phyloP scores from a whole-genome alignment of 92 coral and sea anemone genomes.

The Parazoanthus atlanticus region DNA sequence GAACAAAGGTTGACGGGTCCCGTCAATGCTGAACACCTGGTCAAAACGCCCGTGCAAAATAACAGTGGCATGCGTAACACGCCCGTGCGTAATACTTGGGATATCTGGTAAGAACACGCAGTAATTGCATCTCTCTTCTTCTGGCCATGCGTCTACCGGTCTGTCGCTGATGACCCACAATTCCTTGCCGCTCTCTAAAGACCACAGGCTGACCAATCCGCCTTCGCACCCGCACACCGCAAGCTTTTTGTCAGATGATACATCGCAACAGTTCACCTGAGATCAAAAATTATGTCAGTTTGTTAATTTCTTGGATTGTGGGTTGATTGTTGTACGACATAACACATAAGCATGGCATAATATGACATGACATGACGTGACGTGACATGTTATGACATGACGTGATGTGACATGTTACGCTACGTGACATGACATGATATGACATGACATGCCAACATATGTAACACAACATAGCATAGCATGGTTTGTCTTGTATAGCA shows the following conservation, averaged over 20 bases:
- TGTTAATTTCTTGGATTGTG: background rate
- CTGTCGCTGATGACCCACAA: constrained; percentile 46
- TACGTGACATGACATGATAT: no score
- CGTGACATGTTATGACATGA: no score
- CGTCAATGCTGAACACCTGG: constrained; percentile 25
- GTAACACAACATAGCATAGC: no score
- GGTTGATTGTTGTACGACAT: no score
- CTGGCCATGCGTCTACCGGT: constrained; percentile 56
- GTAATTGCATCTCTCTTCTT: constrained; percentile 56
- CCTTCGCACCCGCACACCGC: constrained; percentile 60
- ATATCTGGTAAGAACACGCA: constrained; percentile 58
- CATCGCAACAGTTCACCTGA: constrained; percentile 54
- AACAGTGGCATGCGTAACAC: background rate
- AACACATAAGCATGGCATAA: no score
- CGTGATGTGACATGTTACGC: no score
- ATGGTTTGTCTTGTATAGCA: no score
- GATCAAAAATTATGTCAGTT: background rate
- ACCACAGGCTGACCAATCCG: constrained; percentile 59
- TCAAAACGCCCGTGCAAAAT: constrained; percentile 61
- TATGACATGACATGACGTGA: no score
- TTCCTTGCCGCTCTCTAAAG: constrained; percentile 59
- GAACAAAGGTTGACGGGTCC: constrained; percentile 1
- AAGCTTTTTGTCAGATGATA: constrained; percentile 45
- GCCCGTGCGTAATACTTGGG: background rate
- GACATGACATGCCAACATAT: no score